Base-by-base conservation (phyloP, 1,140 invertebrate species). In the Drosophila sturtevanti region DNA sequence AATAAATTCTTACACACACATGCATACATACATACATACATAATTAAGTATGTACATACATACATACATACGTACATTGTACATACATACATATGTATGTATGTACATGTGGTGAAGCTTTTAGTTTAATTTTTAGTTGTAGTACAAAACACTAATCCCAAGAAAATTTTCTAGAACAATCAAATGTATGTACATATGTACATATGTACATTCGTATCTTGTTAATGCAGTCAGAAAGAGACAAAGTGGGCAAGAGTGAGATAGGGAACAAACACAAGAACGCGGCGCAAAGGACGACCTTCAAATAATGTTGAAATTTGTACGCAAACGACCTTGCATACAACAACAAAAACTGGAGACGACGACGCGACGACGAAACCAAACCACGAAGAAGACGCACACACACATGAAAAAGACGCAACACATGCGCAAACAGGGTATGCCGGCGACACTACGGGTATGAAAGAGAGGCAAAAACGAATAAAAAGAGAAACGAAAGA, bases 271-370 rank as follows among this genome's bases (percentile, higher is more conserved):
- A 48, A 3, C 24, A 34, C 24, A 16, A 44, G 60, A 44, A 44
- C 35, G 56, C 61, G 66, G 77, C 66, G 73, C 78, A 91, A 91
- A 90, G 90, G 90, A 91, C 90, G 90, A 91, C 90, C 90, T 91
- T 91, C 90, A 91, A 91, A 90, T 89, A 91, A 91, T 91, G 85
- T 75, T 91, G 85, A 90, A 91, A 80, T 91, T 91, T 91, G 87
- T 91, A 91, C 90, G 90, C 90, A 91, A 91, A 91, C 90, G 90
- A 91, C 90, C 90, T 91, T 91, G 90, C 85, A 90, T 79, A 91
- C 77, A 91, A 74, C 86, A 87, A 87, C 77, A 91, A 72, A 82
- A 90, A 87, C 84, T 48, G 52, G 35, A 60, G 71, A 60, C 60
- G 64, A 21, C 62, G 37, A 14, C 71, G 51, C 74, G 24, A 65